A percentile compares a stretch with the other conserved stretches of the same genome.
Conservation (phyloP, 2,797 vertebrate species). For the Pitangus sulphuratus region DNA sequence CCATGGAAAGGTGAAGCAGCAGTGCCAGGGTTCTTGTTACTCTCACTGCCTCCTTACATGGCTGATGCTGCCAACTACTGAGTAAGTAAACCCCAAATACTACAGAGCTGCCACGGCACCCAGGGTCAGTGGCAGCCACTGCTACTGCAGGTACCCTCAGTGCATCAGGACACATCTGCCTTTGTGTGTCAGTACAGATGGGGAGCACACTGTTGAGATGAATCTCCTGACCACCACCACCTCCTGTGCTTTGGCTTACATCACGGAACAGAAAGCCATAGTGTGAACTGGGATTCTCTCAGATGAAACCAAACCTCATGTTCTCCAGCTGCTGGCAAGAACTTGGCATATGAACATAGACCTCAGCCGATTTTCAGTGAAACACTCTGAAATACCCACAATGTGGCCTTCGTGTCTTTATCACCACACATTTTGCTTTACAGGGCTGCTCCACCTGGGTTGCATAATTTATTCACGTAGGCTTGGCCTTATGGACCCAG, state of each 20-base stretch:
- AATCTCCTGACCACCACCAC: background rate
- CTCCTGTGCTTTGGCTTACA: background rate
- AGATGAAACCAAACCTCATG: background rate
- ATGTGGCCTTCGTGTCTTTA: fast-evolving
- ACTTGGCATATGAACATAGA: fast-evolving
- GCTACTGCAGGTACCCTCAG: background rate
- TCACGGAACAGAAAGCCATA: background rate
- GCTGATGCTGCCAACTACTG: no score
- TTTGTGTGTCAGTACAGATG: fast-evolving
- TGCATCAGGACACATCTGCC: fast-evolving
- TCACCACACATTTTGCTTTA: background rate
- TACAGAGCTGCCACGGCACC: background rate
- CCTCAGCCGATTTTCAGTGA: background rate
- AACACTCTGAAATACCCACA: background rate
- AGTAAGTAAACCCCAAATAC: fast-evolving
- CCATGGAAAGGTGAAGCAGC: background rate
- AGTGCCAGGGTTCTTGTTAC: background rate
- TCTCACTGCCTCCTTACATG: fast-evolving
- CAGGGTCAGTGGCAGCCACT: background rate
- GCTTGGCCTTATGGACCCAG: background rate
- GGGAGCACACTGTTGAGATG: background rate
- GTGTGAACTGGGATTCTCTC: background rate
- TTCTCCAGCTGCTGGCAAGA: background rate
- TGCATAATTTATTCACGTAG: fast-evolving
- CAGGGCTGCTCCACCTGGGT: background rate